Evolutionary conservation across 23 tunicate species (phyloP).

Genomic region (Styela clava): DNA sequence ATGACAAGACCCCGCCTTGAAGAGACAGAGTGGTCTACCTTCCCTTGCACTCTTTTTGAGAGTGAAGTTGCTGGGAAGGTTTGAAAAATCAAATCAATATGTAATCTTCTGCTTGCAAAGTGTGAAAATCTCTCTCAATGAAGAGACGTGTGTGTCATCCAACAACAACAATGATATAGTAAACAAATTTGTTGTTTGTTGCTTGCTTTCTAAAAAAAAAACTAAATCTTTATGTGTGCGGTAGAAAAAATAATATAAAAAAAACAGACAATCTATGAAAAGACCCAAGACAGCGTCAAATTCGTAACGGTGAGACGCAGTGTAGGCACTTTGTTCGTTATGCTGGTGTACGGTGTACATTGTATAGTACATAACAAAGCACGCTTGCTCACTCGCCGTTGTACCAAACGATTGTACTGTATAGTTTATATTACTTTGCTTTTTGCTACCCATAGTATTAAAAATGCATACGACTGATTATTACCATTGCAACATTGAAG

Average conservation of each 20-base stretch:
- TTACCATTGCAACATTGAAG: neutral
- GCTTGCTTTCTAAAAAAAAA: neutral
- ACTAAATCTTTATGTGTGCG: neutral
- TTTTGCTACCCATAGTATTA: neutral
- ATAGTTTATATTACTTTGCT: neutral
- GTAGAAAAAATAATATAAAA: neutral
- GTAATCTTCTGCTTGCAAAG: neutral
- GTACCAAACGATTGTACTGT: neutral
- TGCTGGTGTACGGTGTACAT: neutral
- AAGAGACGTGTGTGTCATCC: neutral
- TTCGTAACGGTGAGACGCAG: neutral
- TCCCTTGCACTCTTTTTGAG: slow-evolving; percentile 29
- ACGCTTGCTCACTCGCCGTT: neutral
- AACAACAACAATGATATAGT: neutral
- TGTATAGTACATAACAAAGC: neutral
- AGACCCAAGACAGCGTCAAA: too few species aligned
- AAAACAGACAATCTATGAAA: neutral
- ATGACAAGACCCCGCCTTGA: slow-evolving; percentile 88
- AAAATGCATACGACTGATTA: neutral
- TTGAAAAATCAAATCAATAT: neutral
- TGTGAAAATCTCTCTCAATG: neutral
- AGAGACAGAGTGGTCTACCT: slow-evolving; percentile 1
- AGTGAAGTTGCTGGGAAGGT: neutral
- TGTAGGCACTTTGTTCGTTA: neutral
- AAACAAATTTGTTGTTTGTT: neutral